Evolutionary conservation across 2,888 invertebrate species (phyloP), one percentile per base, ranked within the genome.

Genomic region (Chloroclystis v-ata): DNA sequence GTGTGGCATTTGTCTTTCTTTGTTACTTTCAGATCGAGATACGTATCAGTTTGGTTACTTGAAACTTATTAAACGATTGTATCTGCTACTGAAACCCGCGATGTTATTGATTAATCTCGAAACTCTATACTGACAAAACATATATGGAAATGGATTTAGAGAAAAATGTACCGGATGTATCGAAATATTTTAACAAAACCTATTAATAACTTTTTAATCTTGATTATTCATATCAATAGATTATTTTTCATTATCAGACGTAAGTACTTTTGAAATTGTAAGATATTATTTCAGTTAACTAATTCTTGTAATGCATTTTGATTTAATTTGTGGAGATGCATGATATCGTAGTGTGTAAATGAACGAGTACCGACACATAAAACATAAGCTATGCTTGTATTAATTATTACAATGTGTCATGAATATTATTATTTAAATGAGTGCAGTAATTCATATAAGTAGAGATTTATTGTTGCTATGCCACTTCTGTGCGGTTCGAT

Each of bases 1-100:
- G 71, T 69, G 71, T 67, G 67, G 69, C 72, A 81, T 82, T 82
- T 75, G 77, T 82, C 81, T 82, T 72, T 78, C 78, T 78, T 79
- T 77, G 78, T 78, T 69, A 61, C 68, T 60, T 67, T 59, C 63
- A 62, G 61, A 62, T 60, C 57, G 61, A 61, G 71, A 71, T 72
- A 71, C 51, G 59, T 53, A 71, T 72, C 72, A 53, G 40, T 46
- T 59, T 52, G 65, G 66, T 61, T 67, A 63, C 61, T 59, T 52
- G 61, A 62, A 59, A 49, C 65, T 57, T 65, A 55, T 47, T 57
- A 52, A 55, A 57, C 40, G 69, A 68, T 65, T 56, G 47, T 54
- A 69, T 69, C 65, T 57, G 50, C 64, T 59, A 64, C 61, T 65
- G 59, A 56, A 63, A 54, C 45, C 48, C 48, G 45, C 49, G 44